Evolutionary conservation across 2,797 vertebrate genomes (phyloP), one percentile per base, ranked within the genome.

Genomic region (Pagetopsis macropterus): DNA sequence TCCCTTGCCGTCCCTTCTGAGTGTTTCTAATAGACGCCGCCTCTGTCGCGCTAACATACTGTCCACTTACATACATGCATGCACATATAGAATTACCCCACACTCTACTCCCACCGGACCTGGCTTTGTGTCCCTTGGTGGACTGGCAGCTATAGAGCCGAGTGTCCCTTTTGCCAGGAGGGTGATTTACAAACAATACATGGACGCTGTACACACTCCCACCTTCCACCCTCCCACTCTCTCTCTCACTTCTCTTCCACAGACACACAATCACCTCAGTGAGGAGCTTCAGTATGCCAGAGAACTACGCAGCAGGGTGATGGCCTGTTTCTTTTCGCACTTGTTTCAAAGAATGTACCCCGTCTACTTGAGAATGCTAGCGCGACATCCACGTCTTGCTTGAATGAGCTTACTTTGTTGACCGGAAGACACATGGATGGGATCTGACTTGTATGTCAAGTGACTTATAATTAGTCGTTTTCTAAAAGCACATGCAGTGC

Each of bases 161-260:
- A 91, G 87, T 90, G 90, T 89, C 89, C 90, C 89, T 91, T 90
- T 90, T 85, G 88, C 92, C 92, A 91, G 86, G 88, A 81, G 89
- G 89, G 90, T 86, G 92, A 94, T 94, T 93, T 94, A 91, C 93
- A 91, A 92, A 93, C 92, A 92, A 93, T 92, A 85, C 90, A 91
- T 90, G 85, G 85, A 88, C 70, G 78, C 84, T 86, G 84, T 81
- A 89, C 90, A 83, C 88, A 87, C 88, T 85, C 89, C 89, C 87
- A 91, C 91, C 84, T 87, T 92, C 85, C 87, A 91, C 86, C 86
- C 89, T 91, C 91, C 88, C 86, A 88, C 90, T 87, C 84, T 82
- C 89, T 82, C 89, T 87, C 85, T 86, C 85, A 81, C 86, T 88
- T 87, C 78, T 86, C 75, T 71, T 84, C 81, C 75, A 83, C 84